Conservation (phyloP, 2,113 vertebrate genomes). For the Anarrhichthys ocellatus region DNA sequence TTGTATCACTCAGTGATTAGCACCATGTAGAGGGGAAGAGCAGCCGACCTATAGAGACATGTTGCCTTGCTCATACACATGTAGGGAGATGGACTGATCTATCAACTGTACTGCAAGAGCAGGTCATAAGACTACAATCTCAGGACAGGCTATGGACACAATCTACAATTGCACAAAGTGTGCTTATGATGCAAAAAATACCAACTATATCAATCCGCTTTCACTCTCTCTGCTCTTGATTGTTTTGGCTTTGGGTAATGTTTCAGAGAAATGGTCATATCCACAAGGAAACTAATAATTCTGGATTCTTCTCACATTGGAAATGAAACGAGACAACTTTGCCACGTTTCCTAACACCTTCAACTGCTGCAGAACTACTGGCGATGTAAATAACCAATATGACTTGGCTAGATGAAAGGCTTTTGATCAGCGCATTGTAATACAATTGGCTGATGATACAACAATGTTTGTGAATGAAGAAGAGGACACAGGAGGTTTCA, state of each 20-base stretch:
- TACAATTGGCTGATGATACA: background rate
- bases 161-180: background rate
- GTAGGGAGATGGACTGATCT: background rate
- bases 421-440: background rate
- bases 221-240: background rate
- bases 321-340: background rate
- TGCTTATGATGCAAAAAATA: background rate
- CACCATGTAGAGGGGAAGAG: background rate
- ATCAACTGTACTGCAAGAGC: background rate
- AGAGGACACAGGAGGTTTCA: background rate
- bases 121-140: background rate
- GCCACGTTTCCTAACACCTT: background rate
- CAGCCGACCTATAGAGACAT: background rate
- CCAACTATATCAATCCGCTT: background rate
- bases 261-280: background rate
- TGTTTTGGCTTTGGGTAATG: background rate
- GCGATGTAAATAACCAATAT: background rate
- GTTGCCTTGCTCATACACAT: background rate
- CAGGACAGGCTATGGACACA: background rate
- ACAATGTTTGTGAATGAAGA: background rate
- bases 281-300: background rate
- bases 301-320: background rate
- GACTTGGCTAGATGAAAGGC: background rate
- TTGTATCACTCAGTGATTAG: background rate
- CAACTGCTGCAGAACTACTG: background rate